These are phyloP conservation scores for Malacosoma neustria DNA, from an alignment of 2,888 invertebrate genomes.

Conservation along the genomic window DNA sequence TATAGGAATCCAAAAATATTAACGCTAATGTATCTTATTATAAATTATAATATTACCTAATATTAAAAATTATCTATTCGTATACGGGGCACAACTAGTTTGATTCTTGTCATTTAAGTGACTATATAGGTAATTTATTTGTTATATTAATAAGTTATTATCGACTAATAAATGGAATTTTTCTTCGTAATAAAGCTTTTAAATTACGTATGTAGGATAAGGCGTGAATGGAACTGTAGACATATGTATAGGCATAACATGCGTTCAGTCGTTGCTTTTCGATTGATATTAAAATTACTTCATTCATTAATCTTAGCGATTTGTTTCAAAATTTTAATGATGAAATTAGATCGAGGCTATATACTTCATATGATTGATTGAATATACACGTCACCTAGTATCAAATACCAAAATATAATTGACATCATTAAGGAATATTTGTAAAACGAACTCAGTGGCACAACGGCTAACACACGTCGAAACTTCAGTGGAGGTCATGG, in stretches of 20 bases:
- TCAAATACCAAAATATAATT: too few relatives aligned
- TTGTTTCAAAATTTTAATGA: too few relatives aligned
- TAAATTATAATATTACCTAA: conserved; percentile 66
- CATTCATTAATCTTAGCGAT: too few relatives aligned
- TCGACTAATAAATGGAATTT: conserved; percentile 72
- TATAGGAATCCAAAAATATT: conserved; percentile 76
- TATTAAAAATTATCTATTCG: conserved; percentile 62
- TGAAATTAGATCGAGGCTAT: too few relatives aligned
- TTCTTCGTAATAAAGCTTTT: conserved; percentile 67
- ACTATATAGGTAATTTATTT: conserved; percentile 71
- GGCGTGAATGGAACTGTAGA: neutral
- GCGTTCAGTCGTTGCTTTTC: conserved; percentile 15
- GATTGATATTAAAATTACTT: too few relatives aligned
- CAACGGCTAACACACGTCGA: too few relatives aligned
- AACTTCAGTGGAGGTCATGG: too few relatives aligned
- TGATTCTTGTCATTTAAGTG: conserved; percentile 72
- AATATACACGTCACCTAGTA: too few relatives aligned
- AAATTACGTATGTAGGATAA: conserved; percentile 64
- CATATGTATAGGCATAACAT: neutral
- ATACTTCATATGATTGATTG: too few relatives aligned
- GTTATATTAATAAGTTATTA: conserved; percentile 70
- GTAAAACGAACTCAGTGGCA: too few relatives aligned
- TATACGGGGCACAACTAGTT: conserved; percentile 76
- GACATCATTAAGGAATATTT: too few relatives aligned
- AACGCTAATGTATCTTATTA: conserved; percentile 71